Evolutionary conservation across 2,888 invertebrate genomes (phyloP).

Genomic region (Acleris holmiana): DNA sequence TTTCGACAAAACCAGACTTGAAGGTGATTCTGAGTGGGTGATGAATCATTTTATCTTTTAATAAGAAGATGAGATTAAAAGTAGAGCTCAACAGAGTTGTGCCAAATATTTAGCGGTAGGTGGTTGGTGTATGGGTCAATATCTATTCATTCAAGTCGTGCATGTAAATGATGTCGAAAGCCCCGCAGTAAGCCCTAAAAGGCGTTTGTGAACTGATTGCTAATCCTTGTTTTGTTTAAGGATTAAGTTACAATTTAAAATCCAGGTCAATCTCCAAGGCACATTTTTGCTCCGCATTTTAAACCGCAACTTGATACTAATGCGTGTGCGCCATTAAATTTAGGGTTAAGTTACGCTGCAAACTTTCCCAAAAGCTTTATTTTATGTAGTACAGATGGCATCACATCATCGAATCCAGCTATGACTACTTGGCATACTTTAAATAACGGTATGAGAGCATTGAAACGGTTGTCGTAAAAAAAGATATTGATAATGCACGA

Average conservation of each 20-base stretch:
- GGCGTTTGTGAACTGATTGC: constrained; percentile 35
- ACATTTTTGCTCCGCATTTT: constrained; percentile 15
- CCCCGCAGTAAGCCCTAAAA: constrained; percentile 21
- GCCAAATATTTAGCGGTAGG: too few species aligned
- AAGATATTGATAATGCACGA: constrained; percentile 7
- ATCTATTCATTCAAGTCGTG: constrained; percentile 20
- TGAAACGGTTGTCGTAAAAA: neutral
- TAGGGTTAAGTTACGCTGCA: constrained; percentile 15
- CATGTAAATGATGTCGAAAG: constrained; percentile 22
- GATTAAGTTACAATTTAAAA: constrained; percentile 34
- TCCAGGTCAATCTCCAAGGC: constrained; percentile 26
- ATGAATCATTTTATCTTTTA: neutral
- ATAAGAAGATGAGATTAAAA: neutral
- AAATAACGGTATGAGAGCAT: neutral
- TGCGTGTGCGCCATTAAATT: constrained; percentile 23
- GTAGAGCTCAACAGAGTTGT: neutral
- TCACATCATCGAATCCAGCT: too few species aligned
- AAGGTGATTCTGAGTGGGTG: constrained; percentile 1
- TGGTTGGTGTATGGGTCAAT: neutral
- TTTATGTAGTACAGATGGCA: neutral
- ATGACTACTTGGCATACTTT: neutral
- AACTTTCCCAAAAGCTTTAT: constrained; percentile 20
- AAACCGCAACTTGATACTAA: constrained; percentile 19
- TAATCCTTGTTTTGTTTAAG: constrained; percentile 36
- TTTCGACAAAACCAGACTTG: constrained; percentile 34